Evolutionary conservation across 1,140 invertebrate genomes (phyloP).

Genomic region (Neelides sp.): DNA sequence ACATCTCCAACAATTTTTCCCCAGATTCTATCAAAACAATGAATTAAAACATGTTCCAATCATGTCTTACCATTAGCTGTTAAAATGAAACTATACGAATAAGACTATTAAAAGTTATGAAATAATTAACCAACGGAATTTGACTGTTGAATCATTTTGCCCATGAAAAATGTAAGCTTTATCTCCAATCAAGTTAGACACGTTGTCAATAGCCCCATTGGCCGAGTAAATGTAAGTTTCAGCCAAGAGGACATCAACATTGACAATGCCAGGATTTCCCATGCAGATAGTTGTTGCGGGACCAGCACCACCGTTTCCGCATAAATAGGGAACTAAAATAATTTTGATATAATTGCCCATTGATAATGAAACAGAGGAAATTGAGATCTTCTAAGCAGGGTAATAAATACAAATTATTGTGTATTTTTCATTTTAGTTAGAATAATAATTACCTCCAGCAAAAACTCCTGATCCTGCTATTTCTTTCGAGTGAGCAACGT

Average conservation of each 20-base stretch:
- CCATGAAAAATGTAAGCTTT: slow-evolving; percentile 37
- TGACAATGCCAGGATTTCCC: slow-evolving; percentile 32
- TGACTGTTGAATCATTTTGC: slow-evolving; percentile 33
- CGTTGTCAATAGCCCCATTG: slow-evolving; percentile 34
- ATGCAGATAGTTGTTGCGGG: slow-evolving; percentile 34
- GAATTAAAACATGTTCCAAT: too few relatives aligned
- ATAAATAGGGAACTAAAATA: slow-evolving; percentile 22
- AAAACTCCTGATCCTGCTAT: not conserved
- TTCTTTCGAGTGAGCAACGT: slow-evolving; percentile 34
- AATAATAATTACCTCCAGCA: not conserved
- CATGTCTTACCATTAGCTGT: too few relatives aligned
- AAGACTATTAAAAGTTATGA: too few relatives aligned
- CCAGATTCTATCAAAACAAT: slow-evolving; percentile 33
- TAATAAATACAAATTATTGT: too few relatives aligned
- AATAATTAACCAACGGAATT: too few relatives aligned
- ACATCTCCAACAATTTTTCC: slow-evolving; percentile 33
- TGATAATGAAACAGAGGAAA: too few relatives aligned
- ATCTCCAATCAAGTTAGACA: slow-evolving; percentile 32
- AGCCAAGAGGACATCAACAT: slow-evolving; percentile 26
- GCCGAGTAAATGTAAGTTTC: slow-evolving; percentile 28
- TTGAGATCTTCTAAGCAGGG: too few relatives aligned
- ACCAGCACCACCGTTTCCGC: slow-evolving; percentile 31
- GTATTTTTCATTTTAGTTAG: too few relatives aligned
- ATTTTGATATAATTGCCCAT: not conserved
- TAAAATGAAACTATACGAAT: too few relatives aligned